Evolutionary conservation across 2,888 invertebrate genomes (phyloP).

Genomic region (Cyclophora albipunctata): DNA sequence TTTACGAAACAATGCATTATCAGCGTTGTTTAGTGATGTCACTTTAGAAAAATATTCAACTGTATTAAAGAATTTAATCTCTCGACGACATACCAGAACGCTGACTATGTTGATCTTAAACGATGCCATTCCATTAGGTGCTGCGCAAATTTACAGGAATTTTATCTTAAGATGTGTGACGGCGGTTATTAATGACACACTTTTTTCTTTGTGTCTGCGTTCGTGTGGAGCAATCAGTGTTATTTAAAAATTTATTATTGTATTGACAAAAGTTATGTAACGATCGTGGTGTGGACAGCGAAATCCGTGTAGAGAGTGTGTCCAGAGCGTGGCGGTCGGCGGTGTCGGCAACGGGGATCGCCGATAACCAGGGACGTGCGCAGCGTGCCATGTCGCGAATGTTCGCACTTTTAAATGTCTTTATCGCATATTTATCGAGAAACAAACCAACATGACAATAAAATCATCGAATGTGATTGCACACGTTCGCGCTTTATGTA

Average conservation of each 20-base stretch:
- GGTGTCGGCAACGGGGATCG: conserved; percentile 13
- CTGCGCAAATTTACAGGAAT: conserved; percentile 41
- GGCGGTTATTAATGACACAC: conserved; percentile 37
- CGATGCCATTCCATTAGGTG: conserved; percentile 26
- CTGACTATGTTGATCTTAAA: conserved; percentile 35
- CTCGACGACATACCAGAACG: conserved; percentile 34
- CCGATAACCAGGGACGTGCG: conserved; percentile 11
- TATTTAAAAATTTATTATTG: conserved; percentile 41
- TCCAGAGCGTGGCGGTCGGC: not conserved
- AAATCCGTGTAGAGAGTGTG: conserved; percentile 27
- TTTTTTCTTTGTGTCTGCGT: conserved; percentile 29
- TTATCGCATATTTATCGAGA: conserved; percentile 49
- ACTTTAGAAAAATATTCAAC: conserved; percentile 21
- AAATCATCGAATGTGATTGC: conserved; percentile 34
- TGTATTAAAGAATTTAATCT: conserved; percentile 31
- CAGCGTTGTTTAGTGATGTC: conserved; percentile 26
- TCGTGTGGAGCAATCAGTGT: conserved; percentile 37
- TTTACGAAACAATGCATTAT: conserved; percentile 7
- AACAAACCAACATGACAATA: conserved; percentile 39
- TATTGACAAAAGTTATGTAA: conserved; percentile 44
- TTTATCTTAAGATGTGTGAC: conserved; percentile 41
- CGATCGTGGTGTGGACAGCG: conserved; percentile 25
- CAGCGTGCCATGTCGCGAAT: conserved; percentile 20
- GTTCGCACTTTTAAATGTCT: conserved; percentile 36
- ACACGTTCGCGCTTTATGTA: conserved; percentile 42